Evolutionary conservation across 2,113 vertebrate genomes (phyloP).

Genomic region (Solenodon paradoxus): DNA sequence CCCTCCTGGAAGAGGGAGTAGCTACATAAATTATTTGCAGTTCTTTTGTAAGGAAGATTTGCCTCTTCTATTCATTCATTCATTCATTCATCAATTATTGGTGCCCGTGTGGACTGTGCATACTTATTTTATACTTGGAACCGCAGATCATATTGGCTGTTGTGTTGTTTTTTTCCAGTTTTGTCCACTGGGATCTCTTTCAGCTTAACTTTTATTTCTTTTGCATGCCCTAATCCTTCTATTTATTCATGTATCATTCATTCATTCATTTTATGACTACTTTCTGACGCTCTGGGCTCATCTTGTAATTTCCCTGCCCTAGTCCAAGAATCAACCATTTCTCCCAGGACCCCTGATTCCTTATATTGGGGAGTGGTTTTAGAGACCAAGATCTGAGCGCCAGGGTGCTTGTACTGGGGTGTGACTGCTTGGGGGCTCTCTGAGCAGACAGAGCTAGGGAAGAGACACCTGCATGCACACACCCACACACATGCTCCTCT

Average conservation of each 20-base stretch:
- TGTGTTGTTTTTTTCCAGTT: not conserved
- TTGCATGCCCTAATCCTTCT: not conserved
- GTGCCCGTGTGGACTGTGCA: too few relatives aligned
- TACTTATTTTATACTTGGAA: too few relatives aligned
- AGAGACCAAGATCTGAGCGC: not conserved
- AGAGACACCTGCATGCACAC: too few relatives aligned
- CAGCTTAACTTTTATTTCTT: not conserved
- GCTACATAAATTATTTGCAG: too few relatives aligned
- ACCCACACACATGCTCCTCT: accelerated
- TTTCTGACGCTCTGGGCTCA: not conserved
- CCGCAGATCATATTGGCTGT: too few relatives aligned
- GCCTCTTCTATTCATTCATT: too few relatives aligned
- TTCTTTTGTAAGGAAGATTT: too few relatives aligned
- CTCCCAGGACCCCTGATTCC: too few relatives aligned
- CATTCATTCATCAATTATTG: too few relatives aligned
- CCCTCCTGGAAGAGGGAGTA: not conserved
- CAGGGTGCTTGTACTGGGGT: not conserved
- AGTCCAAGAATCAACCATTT: too few relatives aligned
- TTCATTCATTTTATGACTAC: too few relatives aligned
- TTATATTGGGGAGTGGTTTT: not conserved
- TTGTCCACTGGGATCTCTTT: not conserved
- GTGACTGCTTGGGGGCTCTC: not conserved
- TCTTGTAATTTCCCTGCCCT: too few relatives aligned
- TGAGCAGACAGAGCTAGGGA: not conserved
- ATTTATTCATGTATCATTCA: not conserved